Evolutionary conservation across 2,888 invertebrate genomes (phyloP).

Genomic region (Melanargia galathea): DNA sequence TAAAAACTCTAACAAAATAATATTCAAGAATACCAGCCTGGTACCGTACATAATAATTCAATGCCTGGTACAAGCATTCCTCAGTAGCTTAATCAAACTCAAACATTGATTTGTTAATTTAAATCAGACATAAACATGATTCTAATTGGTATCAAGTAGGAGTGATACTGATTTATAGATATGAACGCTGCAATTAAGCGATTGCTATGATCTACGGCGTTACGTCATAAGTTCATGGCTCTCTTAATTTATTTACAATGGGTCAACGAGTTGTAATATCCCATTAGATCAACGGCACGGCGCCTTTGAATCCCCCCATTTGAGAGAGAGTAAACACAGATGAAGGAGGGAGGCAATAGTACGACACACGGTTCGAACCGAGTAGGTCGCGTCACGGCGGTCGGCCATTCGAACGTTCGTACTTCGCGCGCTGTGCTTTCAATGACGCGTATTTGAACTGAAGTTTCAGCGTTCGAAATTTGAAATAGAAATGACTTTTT

Average conservation of each 20-base stretch:
- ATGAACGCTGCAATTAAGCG: slow-evolving; percentile 41
- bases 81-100: slow-evolving; percentile 5
- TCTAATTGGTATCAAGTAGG: slow-evolving; percentile 35
- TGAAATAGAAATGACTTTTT: slow-evolving; percentile 48
- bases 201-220: slow-evolving; percentile 42
- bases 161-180: slow-evolving; percentile 37
- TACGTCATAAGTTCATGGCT: slow-evolving; percentile 45
- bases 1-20: too few relatives aligned
- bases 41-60: too few relatives aligned
- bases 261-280: slow-evolving; percentile 63
- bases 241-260: slow-evolving; percentile 56
- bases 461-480: slow-evolving; percentile 60
- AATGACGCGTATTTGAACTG: slow-evolving; percentile 54
- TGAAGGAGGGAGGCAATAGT: slow-evolving; percentile 77
- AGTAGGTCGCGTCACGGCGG: slow-evolving; percentile 65
- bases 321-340: slow-evolving; percentile 75
- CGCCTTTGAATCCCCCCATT: slow-evolving; percentile 73
- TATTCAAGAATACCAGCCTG: too few relatives aligned
- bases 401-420: slow-evolving; percentile 46
- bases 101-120: slow-evolving; percentile 25
- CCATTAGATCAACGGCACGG: slow-evolving; percentile 58
- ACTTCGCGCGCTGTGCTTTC: slow-evolving; percentile 47
- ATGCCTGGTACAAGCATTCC: not conserved
- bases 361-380: slow-evolving; percentile 64
- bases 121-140: slow-evolving; percentile 34